Base-by-base conservation (phyloP, 2,888 invertebrate genomes). In the Acheta domesticus region DNA sequence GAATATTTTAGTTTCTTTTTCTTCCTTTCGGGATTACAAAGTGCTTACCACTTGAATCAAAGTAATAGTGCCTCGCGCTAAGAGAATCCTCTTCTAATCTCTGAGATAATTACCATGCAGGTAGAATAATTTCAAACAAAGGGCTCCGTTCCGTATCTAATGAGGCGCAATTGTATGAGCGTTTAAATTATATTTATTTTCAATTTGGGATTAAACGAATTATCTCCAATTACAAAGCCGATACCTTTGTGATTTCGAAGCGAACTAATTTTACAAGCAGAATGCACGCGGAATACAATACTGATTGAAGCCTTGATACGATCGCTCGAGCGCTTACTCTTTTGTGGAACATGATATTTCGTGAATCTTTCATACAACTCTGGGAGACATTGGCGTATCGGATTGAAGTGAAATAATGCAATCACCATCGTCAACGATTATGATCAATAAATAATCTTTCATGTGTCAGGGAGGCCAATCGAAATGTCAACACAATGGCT, bases 111-210 rank as follows among this genome's bases (percentile, higher is more conserved):
- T 62, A 62, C 62, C 62, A 62, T 62, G 62, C 62, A n/a, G 16
- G 62, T 62, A 62, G 14, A 36, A 62, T 62, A 62, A 62, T 62
- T 62, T 62, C 4, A n/a, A 62, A 62, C 62, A 62, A 62, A 62
- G 62, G n/a, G n/a, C 16, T n/a, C 11, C n/a, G 14, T 1, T 62
- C n/a, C n/a, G 62, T 0, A n/a, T 62, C n/a, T 62, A 62, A 62
- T 62, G 62, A 62, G n/a, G n/a, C 16, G 16, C 14, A 62, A 62
- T 62, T 62, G 62, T 14, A 62, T 14, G 62, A 62, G 8, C 62
- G 62, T 62, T 62, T 62, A 62, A 62, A 62, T 62, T 62, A n/a
- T 62, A 62, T 62, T 62, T 62, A 62, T 62, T 62, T 62, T 62
- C 14, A 62, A 62, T 62, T 62, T 62, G 62, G 62, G 62, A 19